Base-by-base conservation (phyloP, 2,113 vertebrate genomes). In the Cercocebus atys region DNA sequence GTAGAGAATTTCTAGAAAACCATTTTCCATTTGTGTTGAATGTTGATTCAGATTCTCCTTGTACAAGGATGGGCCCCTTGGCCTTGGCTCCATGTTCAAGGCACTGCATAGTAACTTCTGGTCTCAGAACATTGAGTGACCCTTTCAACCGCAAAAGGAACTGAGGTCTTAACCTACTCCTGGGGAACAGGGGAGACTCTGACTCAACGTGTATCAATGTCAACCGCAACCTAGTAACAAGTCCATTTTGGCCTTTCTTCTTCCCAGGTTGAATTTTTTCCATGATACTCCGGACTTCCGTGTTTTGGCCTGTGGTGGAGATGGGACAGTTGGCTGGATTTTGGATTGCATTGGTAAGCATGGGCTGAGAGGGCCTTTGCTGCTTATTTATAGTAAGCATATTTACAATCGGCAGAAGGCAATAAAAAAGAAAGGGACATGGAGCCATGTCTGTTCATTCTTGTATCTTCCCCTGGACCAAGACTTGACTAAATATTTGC, bases 261-360 rank as follows among this genome's bases (percentile, higher is more conserved):
- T 98, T 95, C 83, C 80, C 97, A 99, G 99, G 64, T 95, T 99
- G 95, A 99, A 98, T 94, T 99, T 99, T 95, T 99, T 99, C 76
- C 97, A 92, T 8, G 99, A 98, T 82, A 98, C 98, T 22, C 99
- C 99, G 0, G 98, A 99, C 97, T 99, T 99, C 95, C 99, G 99
- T 0, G 98, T 99, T 75, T 97, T 99, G 86, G 99, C 99, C 87
- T 99, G 99, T 0, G 99, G 99, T 84, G 99, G 99, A 72, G 99
- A 99, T 0, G 99, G 99, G 93, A 99, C 99, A 0, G 98, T 99
- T 45, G 99, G 99, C 55, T 99, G 99, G 99, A 99, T 99, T 96
- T 93, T 99, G 98, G 99, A 99, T 95, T 99, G 98, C 97, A 99
- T 99, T 87, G 99, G 99, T 99, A 98, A 98, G 98, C 0, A 94